phyloP scores from a whole-genome alignment of 1,140 invertebrate species.

The Monomorium pharaonis region DNA sequence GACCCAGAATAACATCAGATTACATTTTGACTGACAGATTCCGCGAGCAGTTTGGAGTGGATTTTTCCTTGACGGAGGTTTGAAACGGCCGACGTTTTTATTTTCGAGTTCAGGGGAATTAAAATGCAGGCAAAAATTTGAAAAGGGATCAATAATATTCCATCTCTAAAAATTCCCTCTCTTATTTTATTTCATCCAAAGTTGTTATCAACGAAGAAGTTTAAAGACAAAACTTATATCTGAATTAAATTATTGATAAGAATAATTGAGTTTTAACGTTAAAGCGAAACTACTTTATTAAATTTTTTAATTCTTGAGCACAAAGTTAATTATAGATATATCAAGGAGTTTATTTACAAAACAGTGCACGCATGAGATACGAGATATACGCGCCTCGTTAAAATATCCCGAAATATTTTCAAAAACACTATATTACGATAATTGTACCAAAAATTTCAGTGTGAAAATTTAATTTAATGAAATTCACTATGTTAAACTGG shows the following conservation, averaged over 20 bases:
- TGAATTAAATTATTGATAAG: too few species aligned
- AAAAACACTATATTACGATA: background rate
- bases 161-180: too few species aligned
- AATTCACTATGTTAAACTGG: background rate
- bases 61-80: background rate
- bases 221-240: background rate
- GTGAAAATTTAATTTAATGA: conserved; percentile 15
- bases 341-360: background rate
- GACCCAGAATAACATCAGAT: conserved; percentile 10
- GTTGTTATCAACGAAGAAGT: background rate
- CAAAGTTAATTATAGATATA: background rate
- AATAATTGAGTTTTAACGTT: background rate
- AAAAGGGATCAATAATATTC: background rate
- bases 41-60: background rate
- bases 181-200: background rate
- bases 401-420: background rate
- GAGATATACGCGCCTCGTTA: background rate
- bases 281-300: background rate
- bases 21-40: background rate
- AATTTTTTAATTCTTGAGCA: background rate
- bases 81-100: background rate
- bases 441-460: background rate
- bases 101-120: background rate
- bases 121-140: background rate
- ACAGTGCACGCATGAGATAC: background rate